Percentiles rank a stretch among this genome's conserved stretches.
phyloP scores from a whole-genome alignment of 2,113 vertebrate genomes.

The Grammomys surdaster region DNA sequence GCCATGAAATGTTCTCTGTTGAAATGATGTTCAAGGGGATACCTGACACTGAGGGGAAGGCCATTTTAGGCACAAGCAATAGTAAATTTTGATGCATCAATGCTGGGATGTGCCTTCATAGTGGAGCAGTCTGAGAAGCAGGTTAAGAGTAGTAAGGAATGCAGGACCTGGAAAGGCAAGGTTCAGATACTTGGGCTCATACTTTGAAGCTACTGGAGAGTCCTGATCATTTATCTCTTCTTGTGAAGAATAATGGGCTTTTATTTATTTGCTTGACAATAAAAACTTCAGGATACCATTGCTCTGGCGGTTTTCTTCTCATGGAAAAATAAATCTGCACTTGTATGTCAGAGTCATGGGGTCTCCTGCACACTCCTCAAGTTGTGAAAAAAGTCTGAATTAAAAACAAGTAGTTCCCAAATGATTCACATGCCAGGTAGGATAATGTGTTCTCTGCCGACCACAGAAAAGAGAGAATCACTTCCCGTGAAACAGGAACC shows the following conservation, averaged over 20 bases:
- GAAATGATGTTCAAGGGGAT: not conserved
- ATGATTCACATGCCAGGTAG: slow-evolving; percentile 69
- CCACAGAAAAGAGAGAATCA: slow-evolving; percentile 66
- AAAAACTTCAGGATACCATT: not conserved
- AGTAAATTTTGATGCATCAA: not conserved
- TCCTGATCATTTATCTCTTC: not conserved
- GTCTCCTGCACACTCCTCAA: slow-evolving; percentile 52
- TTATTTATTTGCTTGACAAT: not conserved
- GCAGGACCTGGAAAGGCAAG: accelerated
- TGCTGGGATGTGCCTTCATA: not conserved
- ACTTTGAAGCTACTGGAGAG: not conserved
- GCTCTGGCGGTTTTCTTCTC: not conserved
- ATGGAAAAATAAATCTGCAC: slow-evolving; percentile 57
- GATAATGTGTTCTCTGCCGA: slow-evolving; percentile 64
- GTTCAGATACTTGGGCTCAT: not conserved
- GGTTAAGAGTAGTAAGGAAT: not conserved
- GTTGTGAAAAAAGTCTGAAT: slow-evolving; percentile 73
- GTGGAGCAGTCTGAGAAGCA: not conserved
- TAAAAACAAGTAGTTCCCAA: slow-evolving; percentile 79
- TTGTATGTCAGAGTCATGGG: slow-evolving; percentile 23
- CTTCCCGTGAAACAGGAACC: slow-evolving; percentile 78
- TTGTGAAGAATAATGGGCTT: not conserved
- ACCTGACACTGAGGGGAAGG: not conserved
- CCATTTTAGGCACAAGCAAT: not conserved
- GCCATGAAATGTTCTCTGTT: not conserved